phyloP scores from a whole-genome alignment of 2,888 invertebrate species.

The Trachelus troglodyta region DNA sequence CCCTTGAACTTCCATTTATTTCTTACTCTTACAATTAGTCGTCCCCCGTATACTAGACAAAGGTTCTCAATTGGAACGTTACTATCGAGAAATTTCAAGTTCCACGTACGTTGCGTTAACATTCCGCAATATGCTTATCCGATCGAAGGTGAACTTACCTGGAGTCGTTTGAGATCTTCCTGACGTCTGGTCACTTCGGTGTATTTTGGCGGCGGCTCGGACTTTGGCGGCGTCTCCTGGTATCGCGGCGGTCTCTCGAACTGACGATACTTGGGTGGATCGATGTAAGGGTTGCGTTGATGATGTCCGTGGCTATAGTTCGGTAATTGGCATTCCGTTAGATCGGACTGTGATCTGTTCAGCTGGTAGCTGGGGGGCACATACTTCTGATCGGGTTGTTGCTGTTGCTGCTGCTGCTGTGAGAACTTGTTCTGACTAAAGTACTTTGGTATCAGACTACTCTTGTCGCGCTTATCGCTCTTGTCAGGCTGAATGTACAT shows the following conservation, averaged over 20 bases:
- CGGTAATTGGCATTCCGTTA: slow-evolving; percentile 41
- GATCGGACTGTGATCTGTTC: slow-evolving; percentile 44
- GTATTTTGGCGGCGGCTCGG: slow-evolving; percentile 58
- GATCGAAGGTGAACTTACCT: slow-evolving; percentile 37
- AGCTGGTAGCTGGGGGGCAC: slow-evolving; percentile 18
- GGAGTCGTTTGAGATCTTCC: slow-evolving; percentile 51
- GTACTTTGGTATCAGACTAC: slow-evolving; percentile 7
- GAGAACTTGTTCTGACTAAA: slow-evolving; percentile 28
- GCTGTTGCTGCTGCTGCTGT: slow-evolving; percentile 25
- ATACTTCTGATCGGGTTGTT: slow-evolving; percentile 9
- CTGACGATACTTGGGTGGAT: slow-evolving; percentile 58
- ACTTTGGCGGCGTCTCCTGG: slow-evolving; percentile 53
- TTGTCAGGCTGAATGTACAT: slow-evolving; percentile 37
- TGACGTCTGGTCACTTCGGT: slow-evolving; percentile 52
- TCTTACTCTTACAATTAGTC: no score
- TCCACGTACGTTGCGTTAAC: no score
- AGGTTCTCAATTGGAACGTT: no score
- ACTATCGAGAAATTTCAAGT: no score
- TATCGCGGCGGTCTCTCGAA: slow-evolving; percentile 58
- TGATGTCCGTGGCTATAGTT: slow-evolving; percentile 38
- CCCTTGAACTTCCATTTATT: no score
- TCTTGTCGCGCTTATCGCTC: slow-evolving; percentile 32
- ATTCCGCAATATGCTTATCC: not conserved
- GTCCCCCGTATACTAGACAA: no score
- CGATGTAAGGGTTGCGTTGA: slow-evolving; percentile 45